Evolutionary conservation across 2,113 vertebrate genomes (phyloP).

Genomic region (Cryptotis parvus): DNA sequence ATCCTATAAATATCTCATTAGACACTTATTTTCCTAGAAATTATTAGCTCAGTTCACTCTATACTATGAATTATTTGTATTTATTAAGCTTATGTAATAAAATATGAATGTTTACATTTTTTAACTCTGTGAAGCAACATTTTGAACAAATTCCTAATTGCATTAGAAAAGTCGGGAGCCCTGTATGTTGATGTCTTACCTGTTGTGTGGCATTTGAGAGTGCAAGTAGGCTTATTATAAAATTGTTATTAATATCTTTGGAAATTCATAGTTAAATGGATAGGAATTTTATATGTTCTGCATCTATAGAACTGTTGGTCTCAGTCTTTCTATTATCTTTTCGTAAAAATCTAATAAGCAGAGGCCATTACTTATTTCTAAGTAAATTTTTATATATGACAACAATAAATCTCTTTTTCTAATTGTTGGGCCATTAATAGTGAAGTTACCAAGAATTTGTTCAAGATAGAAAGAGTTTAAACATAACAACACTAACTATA

Average conservation of each 20-base stretch:
- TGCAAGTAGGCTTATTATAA: neutral
- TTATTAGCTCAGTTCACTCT: constrained; percentile 25
- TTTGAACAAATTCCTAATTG: neutral
- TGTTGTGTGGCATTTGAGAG: neutral
- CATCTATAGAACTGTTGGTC: neutral
- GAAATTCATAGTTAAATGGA: constrained; percentile 37
- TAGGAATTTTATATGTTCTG: neutral
- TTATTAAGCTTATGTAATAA: constrained; percentile 49
- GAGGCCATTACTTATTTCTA: constrained; percentile 64
- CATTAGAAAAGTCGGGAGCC: neutral
- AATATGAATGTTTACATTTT: constrained; percentile 24
- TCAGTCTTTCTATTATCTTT: neutral
- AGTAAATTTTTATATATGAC: constrained; percentile 59
- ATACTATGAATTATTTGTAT: constrained; percentile 24
- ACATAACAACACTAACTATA: constrained; percentile 69
- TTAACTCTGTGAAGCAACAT: neutral
- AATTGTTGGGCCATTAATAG: constrained; percentile 69
- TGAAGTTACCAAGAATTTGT: constrained; percentile 61
- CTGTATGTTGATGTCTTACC: neutral
- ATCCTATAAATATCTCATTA: constrained; percentile 54
- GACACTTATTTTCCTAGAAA: constrained; percentile 47
- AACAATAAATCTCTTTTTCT: constrained; percentile 64
- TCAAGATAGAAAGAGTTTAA: constrained; percentile 72
- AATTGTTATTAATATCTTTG: neutral
- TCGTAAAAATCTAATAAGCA: neutral